phyloP scores from a whole-genome alignment of 2,888 invertebrate genomes.

The Abscondita cerata region DNA sequence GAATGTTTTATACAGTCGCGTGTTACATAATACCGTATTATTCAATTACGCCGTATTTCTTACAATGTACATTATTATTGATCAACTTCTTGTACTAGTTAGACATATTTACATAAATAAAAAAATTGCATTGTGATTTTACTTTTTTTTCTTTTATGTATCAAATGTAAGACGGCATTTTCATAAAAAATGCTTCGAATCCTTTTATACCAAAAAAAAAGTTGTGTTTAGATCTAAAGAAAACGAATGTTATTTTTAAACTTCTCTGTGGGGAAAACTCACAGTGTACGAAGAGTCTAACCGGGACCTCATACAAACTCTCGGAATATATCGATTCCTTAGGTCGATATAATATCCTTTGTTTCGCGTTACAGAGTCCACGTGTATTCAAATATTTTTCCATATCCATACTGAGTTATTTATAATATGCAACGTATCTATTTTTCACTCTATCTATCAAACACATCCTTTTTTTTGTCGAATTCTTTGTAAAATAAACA shows the following conservation, averaged over 20 bases:
- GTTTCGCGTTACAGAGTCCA: constrained; percentile 12
- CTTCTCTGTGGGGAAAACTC: constrained; percentile 23
- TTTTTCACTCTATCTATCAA: neutral
- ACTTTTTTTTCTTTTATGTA: neutral
- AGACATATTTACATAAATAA: neutral
- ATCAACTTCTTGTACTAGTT: neutral
- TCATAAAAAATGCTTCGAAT: constrained; percentile 6
- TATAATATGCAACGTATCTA: neutral
- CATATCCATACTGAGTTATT: neutral
- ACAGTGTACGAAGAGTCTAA: constrained; percentile 11
- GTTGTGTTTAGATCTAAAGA: constrained; percentile 6
- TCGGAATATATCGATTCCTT: constrained; percentile 22
- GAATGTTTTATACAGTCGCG: no score
- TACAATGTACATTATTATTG: neutral
- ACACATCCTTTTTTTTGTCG: neutral
- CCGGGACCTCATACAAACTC: constrained; percentile 19
- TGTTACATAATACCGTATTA: no score
- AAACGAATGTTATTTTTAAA: constrained; percentile 23
- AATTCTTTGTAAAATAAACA: neutral
- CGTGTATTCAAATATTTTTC: constrained; percentile 3
- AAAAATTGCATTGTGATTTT: neutral
- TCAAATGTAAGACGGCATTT: neutral
- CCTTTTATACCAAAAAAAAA: constrained; percentile 6
- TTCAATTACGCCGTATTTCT: no score
- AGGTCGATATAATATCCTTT: constrained; percentile 23